Percentiles rank a stretch among this genome's conserved stretches.
Evolutionary conservation across 2,113 vertebrate species (phyloP).

Genomic region (Otus sunia): DNA sequence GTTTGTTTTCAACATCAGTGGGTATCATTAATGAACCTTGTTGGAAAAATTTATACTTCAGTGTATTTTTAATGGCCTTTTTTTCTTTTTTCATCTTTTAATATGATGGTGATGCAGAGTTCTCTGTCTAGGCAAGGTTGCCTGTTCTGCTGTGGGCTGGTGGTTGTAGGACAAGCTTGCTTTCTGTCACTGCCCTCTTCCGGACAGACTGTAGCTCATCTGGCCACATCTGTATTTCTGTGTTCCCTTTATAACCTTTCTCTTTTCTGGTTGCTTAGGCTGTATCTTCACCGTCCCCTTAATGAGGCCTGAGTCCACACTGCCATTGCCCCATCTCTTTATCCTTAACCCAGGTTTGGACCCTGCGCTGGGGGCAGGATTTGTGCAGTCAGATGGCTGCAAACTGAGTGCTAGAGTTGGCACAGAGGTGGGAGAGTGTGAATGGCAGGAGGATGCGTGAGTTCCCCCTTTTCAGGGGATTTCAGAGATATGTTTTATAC

Average conservation of each 20-base stretch:
- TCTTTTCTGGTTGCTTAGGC: background rate
- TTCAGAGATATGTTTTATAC: background rate
- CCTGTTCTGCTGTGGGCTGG: background rate
- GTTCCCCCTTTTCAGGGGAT: background rate
- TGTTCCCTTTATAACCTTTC: background rate
- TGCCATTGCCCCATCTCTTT: background rate
- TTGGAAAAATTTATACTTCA: background rate
- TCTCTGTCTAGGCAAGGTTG: background rate
- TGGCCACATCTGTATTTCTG: background rate
- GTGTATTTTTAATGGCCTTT: background rate
- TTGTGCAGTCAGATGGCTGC: background rate
- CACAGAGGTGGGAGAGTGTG: no score
- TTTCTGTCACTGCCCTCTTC: background rate
- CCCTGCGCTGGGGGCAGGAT: background rate
- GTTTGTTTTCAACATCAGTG: background rate
- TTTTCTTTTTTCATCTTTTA: background rate
- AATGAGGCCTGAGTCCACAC: background rate
- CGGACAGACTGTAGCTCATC: background rate
- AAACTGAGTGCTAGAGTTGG: background rate
- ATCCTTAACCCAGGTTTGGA: background rate
- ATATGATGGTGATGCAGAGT: background rate
- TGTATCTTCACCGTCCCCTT: background rate
- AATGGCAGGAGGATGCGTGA: rapidly evolving
- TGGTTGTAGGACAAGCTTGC: background rate
- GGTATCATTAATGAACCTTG: background rate